These are phyloP conservation scores for Sebastes iracundus DNA, from an alignment of 2,797 vertebrate genomes.

Conservation along the genomic window DNA sequence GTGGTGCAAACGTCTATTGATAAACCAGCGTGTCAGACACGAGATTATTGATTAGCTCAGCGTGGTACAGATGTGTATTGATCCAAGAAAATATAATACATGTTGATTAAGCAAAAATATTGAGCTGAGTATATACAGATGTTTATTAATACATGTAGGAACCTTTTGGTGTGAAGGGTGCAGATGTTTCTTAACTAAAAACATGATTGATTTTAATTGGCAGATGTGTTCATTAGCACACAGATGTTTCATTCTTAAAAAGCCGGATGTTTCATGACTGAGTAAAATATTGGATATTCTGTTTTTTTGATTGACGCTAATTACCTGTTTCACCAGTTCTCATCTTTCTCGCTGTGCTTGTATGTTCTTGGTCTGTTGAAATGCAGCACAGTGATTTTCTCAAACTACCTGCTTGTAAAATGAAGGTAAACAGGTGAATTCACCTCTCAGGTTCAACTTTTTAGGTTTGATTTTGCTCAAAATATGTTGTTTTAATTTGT, in stretches of 20 bases:
- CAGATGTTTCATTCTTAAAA: slow-evolving; percentile 6
- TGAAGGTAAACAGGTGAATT: neutral
- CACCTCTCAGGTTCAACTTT: neutral
- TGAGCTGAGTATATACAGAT: neutral
- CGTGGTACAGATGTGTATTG: slow-evolving; percentile 17
- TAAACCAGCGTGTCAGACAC: neutral
- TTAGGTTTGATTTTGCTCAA: neutral
- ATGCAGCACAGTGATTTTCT: neutral
- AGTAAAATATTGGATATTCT: neutral
- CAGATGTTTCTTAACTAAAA: neutral
- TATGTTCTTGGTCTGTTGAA: neutral
- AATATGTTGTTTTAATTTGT: neutral
- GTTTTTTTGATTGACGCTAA: slow-evolving; percentile 14
- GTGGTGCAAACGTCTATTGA: slow-evolving; percentile 1
- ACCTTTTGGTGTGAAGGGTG: neutral
- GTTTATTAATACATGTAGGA: neutral
- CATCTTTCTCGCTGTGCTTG: neutral
- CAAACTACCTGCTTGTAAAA: neutral
- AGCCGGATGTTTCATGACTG: neutral
- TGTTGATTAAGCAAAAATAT: neutral
- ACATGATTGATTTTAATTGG: slow-evolving; percentile 5
- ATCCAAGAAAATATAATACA: slow-evolving; percentile 14
- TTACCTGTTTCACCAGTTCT: slow-evolving; percentile 5
- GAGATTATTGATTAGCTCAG: slow-evolving; percentile 28
- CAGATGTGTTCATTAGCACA: neutral